Evolutionary conservation across 2,888 invertebrate species (phyloP).

Genomic region (Scotopteryx bipunctaria): DNA sequence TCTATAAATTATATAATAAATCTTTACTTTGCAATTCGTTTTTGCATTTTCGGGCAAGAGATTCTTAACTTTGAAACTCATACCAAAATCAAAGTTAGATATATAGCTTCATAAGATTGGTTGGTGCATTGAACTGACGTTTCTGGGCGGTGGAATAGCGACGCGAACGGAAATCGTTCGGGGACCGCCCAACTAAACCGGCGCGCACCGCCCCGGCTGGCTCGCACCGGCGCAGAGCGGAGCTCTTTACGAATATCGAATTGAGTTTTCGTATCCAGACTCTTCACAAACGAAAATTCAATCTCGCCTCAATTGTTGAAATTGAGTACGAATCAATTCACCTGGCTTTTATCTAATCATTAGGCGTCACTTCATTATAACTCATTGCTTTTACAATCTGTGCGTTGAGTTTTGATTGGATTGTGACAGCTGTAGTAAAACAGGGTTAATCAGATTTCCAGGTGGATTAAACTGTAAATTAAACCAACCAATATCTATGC

Average conservation of each 20-base stretch:
- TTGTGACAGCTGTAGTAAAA: too few species aligned
- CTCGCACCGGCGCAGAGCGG: conserved; percentile 55
- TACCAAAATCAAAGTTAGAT: too few species aligned
- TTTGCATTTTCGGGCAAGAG: neutral
- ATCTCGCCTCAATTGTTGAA: conserved; percentile 5
- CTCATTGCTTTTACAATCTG: neutral
- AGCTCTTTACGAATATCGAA: conserved; percentile 31
- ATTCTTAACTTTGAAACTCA: neutral
- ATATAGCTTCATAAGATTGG: conserved; percentile 13
- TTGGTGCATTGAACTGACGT: conserved; percentile 62
- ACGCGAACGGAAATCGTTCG: conserved; percentile 58
- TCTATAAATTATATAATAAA: conserved; percentile 1
- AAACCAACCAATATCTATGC: neutral
- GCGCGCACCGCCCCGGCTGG: conserved; percentile 55
- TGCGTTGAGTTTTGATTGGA: neutral
- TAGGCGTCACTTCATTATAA: conserved; percentile 1
- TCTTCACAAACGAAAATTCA: conserved; percentile 21
- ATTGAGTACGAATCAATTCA: conserved; percentile 15
- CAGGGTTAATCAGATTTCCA: too few species aligned
- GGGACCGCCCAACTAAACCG: conserved; percentile 46
- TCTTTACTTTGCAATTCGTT: neutral
- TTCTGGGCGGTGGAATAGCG: conserved; percentile 39
- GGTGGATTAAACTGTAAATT: too few species aligned
- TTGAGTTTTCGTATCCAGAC: conserved; percentile 23
- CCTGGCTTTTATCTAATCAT: conserved; percentile 14